Evolutionary conservation across 35 echinoderm and acorn worm species (phyloP), one percentile per base, ranked within the genome.

Genomic region (Lytechinus variegatus): DNA sequence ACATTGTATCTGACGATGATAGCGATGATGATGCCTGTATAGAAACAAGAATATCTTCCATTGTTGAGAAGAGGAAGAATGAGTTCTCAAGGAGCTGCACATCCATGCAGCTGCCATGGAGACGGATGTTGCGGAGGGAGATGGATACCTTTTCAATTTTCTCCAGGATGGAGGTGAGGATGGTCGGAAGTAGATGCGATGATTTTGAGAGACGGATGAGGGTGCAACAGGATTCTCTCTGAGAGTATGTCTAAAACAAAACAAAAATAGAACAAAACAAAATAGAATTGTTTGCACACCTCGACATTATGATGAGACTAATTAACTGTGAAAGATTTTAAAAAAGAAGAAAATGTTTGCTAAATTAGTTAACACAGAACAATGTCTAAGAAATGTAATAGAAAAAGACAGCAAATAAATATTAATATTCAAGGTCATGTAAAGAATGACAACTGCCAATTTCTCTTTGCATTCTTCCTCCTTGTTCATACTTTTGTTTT

Each of bases 21-120:
- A 54, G 28, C 9, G 87, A 88, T 33, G 87, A 53, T 54, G 92
- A 57, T 57, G 92, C 91, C 56, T 54, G 61, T 9, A 27, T 11
- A n/a, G 60, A 86, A 24, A 96, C 79, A 24, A 98, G 60, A 51
- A 98, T 52, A 87, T 91, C 92, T 56, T 98, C 97, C 66, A 98
- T 57, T 14, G 96, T 94, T n/a, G 86, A 55, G 60, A 96, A 95
- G 14, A 98, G 79, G 86, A 66, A 98, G 58, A 91, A 91, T 5
- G 86, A 91, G 61, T 94, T 98, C 86, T 98, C 97, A 52, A 51
- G 95, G 8, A 96, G 56, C 12, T 28, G 24, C 10, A 58, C 89
- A 53, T 98, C 90, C 4, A 96, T 87, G 13, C 92, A 44, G 24
- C 58, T 95, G 11, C 72, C 54, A 79, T 95, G 24, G 79, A 56